Base-by-base conservation (phyloP, 2,113 vertebrate genomes). In the Elgaria multicarinata region DNA sequence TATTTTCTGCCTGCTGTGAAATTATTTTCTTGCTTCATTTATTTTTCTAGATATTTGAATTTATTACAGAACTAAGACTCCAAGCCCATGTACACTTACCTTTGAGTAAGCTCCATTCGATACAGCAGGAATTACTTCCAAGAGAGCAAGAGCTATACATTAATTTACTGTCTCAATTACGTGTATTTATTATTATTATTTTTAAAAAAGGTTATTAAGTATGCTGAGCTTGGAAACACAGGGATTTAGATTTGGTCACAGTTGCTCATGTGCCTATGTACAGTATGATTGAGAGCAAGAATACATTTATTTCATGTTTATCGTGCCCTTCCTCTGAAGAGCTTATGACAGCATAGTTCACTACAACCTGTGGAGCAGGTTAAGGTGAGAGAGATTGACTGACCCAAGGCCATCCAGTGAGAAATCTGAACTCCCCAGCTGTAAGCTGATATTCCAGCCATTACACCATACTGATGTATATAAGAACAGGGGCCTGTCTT, bases 11-110 rank as follows among this genome's bases (percentile, higher is more conserved):
- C 88, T 90, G 89, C 79, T 75, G 90, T 46, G 77, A 95, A 95
- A 94, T 94, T 67, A 93, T 93, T 94, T 96, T 92, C 91, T 89
- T 88, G 58, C 20, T 76, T 42, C 36, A 91, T 94, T 42, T 74
- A 71, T 86, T 4, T 95, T 91, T 80, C 85, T 4, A 12, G 90
- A 83, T 92, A 90, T 87, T 92, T 95, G 71, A 74, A 90, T 93
- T 84, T 82, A 91, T 85, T 71, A 69, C 53, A 3, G 26, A 33
- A 18, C 24, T 53, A 79, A 14, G 64, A 9, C 18, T 64, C n/a
- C 20, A 39, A 64, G 18, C 4, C 20, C 6, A 78, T 33, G 58
- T 13, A 66, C 39, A 46, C 46, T 87, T 80, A 53, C n/a, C 33
- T 85, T 93, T 69, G 90, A 93, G 91, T 88, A 80, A 86, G 44